Evolutionary conservation across 2,797 vertebrate species (phyloP), one percentile per base, ranked within the genome.

Genomic region (Muscicapa comitata): DNA sequence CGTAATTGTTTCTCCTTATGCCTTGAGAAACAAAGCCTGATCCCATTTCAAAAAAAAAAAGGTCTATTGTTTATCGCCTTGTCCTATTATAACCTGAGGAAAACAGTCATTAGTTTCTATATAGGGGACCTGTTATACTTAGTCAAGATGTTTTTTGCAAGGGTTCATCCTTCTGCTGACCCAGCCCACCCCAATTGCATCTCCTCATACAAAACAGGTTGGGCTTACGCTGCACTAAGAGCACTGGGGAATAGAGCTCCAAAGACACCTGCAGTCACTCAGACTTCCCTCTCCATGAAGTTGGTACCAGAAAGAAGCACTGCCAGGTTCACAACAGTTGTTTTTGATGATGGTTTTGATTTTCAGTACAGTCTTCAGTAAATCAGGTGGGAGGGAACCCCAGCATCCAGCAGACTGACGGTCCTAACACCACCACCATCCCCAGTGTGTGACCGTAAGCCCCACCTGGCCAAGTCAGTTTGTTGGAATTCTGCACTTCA

Each of bases 1-100:
- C 4, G 12, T 79, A 87, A 94, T 91, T 63, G 65, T 82, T 96
- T 82, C 61, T 79, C 89, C 87, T 89, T 77, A 80, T 80, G 77
- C 47, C 54, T 81, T 40, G 17, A 93, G 42, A 93, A 96, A 93
- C 81, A 79, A 88, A 81, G 58, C 15, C 37, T 13, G 6, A 65
- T 29, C 5, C 13, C 15, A 40, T 48, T 18, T 7, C 43, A 66
- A 88, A 53, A 76, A 37, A 67, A 77, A 48, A 53, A 54, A 42
- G 45, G 8, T 37, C 77, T 73, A 55, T 51, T 90, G 91, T 85
- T 92, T 79, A 23, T 26, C 73, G 43, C 40, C 20, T 70, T 73
- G 37, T 47, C 47, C 35, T 40, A 54, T 66, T 33, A 48, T 33
- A 88, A 78, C 13, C 28, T 6, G 35, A 78, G 70, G 73, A 82